Evolutionary conservation across 2,888 invertebrate genomes (phyloP), one percentile per base, ranked within the genome.

Genomic region (Calliphora vomitoria): DNA sequence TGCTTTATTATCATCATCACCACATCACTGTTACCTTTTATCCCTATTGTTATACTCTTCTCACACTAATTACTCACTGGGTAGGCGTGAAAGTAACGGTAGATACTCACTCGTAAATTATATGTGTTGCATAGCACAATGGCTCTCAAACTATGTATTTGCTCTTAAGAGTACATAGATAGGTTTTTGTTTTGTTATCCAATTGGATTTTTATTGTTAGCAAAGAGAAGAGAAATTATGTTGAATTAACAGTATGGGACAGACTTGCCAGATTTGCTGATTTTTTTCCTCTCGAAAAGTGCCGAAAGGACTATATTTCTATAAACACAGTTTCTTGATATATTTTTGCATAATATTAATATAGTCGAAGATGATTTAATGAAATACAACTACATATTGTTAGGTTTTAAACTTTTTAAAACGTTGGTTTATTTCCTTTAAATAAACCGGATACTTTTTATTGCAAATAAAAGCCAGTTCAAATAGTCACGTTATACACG

Each of bases 81-180:
- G 87, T 87, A 87, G 87, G 87, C 85, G 87, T 87, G 82, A 82
- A 79, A 79, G 64, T 85, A 87, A 85, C 87, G 87, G 85, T 87
- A 82, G 85, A 50, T 71, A 50, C 10, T 62, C 15, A 50, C 10
- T 62, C 15, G 2, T 66, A 4, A 41, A 53, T 20, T 47, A 25
- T 6, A 5, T 35, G 0, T 35, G 6, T 35, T 0, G n/a, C 8
- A 50, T 44, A n/a, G 60, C n/a, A 2, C 44, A 82, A 41, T 82
- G 74, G 44, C 31, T 80, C 74, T 71, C 41, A 82, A 87, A 87
- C 85, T 80, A 3, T 53, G 5, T 38, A 20, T 47, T 44, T 13
- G 11, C 10, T 44, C 4, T 44, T 11, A 62, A 82, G 64, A 80
- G 78, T 79, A 10, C 13, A 20, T n/a, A 3, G 6, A 5, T 31